Evolutionary conservation across 2,888 invertebrate species (phyloP), one percentile per base, ranked within the genome.

Genomic region (Brachyopa scutellaris): DNA sequence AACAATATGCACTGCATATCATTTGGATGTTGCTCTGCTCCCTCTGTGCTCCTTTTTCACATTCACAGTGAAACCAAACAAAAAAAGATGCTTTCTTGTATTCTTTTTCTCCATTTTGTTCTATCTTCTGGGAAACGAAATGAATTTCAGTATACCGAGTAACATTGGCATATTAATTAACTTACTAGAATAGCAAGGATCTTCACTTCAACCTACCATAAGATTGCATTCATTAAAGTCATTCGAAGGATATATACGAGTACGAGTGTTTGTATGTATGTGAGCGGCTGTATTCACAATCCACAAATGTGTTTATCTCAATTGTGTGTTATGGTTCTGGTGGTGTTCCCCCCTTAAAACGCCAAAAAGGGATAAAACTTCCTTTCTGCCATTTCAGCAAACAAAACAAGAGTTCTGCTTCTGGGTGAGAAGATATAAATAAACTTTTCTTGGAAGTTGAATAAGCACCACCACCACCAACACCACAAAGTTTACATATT

Each of bases 1-100:
- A 82, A 82, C 82, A 82, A 82, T 82, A 82, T 82, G 82, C 82
- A 77, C 70, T 77, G 82, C 82, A 82, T 82, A 82, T 82, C 82
- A 82, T 82, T 82, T 82, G 70, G 70, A 82, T 66, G n/a, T n/a
- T n/a, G n/a, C n/a, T n/a, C n/a, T n/a, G 82, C 77, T 70, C 66
- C 70, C 77, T 61, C 51, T 36, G 76, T 69, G 80, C 33, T 80
- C 55, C 55, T 70, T 49, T 51, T 64, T 51, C 33, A 53, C 33
- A 47, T 2, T 17, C 2, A 2, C 40, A 40, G 15, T 2, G n/a
- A 45, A 38, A 55, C n/a, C n/a, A n/a, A 29, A 47, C 33, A 51
- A 42, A 8, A 51, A 45, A n/a, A 38, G 1, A 13, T 59, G 38
- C 53, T 59, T 62, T 38, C 59, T 47, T 26, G 26, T 76, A 36